Base-by-base conservation (phyloP, 2,113 vertebrate species). In the Irena cyanogastra region DNA sequence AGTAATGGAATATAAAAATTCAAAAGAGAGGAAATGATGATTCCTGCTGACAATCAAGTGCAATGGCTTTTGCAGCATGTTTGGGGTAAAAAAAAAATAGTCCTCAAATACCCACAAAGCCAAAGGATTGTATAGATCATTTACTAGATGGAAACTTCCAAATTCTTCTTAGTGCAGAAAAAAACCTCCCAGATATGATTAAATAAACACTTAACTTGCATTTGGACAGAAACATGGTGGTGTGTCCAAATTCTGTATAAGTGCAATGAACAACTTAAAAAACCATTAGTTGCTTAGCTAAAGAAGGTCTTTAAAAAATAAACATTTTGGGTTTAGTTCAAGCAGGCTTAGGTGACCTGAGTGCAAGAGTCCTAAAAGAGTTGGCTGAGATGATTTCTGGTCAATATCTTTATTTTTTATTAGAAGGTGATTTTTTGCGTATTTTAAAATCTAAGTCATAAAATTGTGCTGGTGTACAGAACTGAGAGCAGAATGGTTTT, bases 161-260 rank as follows among this genome's bases (percentile, higher is more conserved):
- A 75, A 56, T 52, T 83, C 19, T 60, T 74, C 52, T 53, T 57
- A 19, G 3, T 65, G n/a, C 26, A 84, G 50, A 10, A 56, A 54
- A 85, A 88, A 57, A 2, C 8, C 8, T 24, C 1, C 0, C 14
- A 47, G 21, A 37, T 47, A 44, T 0, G 1, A 54, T 42, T 31
- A 91, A 69, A 72, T 60, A 70, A 57, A 63, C 39, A 30, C 8
- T 70, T 68, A 4, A 5, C 4, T 75, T 94, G 16, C 27, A 33
- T 52, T 89, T 83, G 22, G 14, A 66, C 66, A 49, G 24, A 66
- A 82, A 39, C 5, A 1, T 6, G 2, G 4, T 69, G 4, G 6
- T 54, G 9, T 84, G 28, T 59, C 50, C 33, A 82, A 78, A 42
- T 42, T 57, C 21, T 1, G 0, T 16, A 8, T n/a, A 37, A 66